These are phyloP conservation scores for Antigone vipio DNA, from an alignment of 2,113 vertebrate species.

Conservation along the genomic window DNA sequence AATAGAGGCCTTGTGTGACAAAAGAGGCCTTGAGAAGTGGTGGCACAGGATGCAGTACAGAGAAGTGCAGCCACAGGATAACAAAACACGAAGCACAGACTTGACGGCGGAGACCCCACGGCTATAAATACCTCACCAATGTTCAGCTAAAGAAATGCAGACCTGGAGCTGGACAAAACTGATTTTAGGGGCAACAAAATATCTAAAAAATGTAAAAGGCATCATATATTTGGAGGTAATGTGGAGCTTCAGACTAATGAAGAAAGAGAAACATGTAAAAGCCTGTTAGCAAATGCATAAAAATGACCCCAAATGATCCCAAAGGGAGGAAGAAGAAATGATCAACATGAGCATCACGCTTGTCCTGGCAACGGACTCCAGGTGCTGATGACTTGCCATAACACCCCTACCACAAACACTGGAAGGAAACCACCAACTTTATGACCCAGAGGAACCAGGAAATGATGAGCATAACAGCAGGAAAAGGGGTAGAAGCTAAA, in stretches of 20 bases:
- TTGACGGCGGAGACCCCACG: not conserved
- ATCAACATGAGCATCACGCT: fast-evolving
- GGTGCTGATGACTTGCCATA: no score
- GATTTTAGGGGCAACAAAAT: not conserved
- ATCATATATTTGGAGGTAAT: fast-evolving
- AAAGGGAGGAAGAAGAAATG: not conserved
- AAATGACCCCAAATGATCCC: no score
- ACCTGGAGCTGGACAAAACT: not conserved
- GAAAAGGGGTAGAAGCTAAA: not conserved
- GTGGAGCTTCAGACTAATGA: not conserved
- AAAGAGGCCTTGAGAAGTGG: not conserved
- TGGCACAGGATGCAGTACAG: not conserved
- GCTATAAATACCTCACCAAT: not conserved
- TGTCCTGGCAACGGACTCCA: not conserved
- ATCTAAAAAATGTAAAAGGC: not conserved
- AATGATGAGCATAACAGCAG: not conserved
- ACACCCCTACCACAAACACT: not conserved
- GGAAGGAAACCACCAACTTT: not conserved
- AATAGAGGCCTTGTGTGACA: no score
- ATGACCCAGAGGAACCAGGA: not conserved
- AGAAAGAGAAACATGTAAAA: not conserved
- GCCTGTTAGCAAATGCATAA: not conserved
- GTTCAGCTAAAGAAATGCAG: not conserved
- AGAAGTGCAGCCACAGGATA: not conserved
- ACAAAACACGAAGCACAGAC: not conserved